Percentiles rank a stretch among this genome's conserved stretches.
phyloP scores from a whole-genome alignment of 2,888 invertebrate species.

The Erebia aethiops region DNA sequence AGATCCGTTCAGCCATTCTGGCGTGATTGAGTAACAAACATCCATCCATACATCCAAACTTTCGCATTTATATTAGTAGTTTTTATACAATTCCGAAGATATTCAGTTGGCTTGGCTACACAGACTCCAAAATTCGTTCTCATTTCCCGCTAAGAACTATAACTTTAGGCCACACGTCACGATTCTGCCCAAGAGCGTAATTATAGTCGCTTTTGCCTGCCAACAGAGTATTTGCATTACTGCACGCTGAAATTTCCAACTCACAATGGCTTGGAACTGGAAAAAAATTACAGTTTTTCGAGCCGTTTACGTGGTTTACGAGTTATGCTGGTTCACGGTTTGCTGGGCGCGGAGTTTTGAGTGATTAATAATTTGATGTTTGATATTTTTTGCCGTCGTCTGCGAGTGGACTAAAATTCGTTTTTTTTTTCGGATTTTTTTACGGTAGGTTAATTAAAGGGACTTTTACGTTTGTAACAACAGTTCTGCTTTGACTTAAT shows the following conservation, averaged over 20 bases:
- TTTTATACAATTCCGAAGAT: no score
- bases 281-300: conserved; percentile 42
- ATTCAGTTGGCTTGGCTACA: no score
- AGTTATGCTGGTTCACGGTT: conserved; percentile 27
- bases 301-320: conserved; percentile 39
- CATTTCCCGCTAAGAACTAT: conserved; percentile 22
- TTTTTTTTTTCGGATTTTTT: conserved; percentile 38
- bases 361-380: conserved; percentile 44
- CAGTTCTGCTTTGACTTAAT: conserved; percentile 34
- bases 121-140: neutral
- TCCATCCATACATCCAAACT: no score
- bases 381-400: conserved; percentile 36
- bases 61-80: no score
- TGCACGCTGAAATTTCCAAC: conserved; percentile 46
- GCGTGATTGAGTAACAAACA: no score
- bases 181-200: conserved; percentile 64
- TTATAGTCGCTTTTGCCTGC: conserved; percentile 57
- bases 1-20: no score
- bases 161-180: conserved; percentile 42
- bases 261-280: conserved; percentile 44
- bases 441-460: conserved; percentile 42
- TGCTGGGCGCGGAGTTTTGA: conserved; percentile 41
- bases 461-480: conserved; percentile 29
- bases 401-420: conserved; percentile 40
- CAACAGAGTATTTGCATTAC: conserved; percentile 66